These are phyloP conservation scores for Malurus leucopterus DNA, from an alignment of 2,797 vertebrate genomes.

Conservation along the genomic window DNA sequence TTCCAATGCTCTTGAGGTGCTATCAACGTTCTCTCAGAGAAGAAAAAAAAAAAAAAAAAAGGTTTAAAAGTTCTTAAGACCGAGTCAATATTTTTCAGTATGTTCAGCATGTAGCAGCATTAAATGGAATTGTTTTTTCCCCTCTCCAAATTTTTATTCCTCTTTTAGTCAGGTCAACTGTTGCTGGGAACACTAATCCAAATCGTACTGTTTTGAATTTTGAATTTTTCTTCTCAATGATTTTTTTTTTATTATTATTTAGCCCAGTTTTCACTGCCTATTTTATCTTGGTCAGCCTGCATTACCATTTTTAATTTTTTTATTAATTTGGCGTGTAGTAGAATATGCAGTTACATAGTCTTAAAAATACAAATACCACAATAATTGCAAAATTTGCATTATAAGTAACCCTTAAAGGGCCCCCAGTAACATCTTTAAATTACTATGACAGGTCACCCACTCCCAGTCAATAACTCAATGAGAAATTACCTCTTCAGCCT, in stretches of 20 bases:
- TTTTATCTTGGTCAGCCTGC: neutral
- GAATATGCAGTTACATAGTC: neutral
- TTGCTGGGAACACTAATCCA: neutral
- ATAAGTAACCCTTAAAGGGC: neutral
- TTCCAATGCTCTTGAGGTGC: neutral
- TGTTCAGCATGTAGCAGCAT: neutral
- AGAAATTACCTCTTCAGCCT: neutral
- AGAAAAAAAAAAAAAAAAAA: neutral
- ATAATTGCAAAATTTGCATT: neutral
- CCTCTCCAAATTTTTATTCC: neutral
- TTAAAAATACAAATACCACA: neutral
- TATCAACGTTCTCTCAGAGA: neutral
- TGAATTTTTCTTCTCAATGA: neutral
- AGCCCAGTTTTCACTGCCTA: neutral
- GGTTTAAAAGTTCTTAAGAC: neutral
- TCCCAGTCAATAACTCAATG: neutral
- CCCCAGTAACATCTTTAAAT: neutral
- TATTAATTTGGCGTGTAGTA: neutral
- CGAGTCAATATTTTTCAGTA: neutral
- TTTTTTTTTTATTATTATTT: neutral
- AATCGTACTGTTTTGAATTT: neutral
- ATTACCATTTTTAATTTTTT: rapidly evolving
- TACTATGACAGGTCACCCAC: neutral
- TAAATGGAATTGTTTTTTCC: neutral
- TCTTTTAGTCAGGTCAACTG: neutral